Base-by-base conservation (phyloP, 2,888 invertebrate genomes). In the Anticlea derivata region DNA sequence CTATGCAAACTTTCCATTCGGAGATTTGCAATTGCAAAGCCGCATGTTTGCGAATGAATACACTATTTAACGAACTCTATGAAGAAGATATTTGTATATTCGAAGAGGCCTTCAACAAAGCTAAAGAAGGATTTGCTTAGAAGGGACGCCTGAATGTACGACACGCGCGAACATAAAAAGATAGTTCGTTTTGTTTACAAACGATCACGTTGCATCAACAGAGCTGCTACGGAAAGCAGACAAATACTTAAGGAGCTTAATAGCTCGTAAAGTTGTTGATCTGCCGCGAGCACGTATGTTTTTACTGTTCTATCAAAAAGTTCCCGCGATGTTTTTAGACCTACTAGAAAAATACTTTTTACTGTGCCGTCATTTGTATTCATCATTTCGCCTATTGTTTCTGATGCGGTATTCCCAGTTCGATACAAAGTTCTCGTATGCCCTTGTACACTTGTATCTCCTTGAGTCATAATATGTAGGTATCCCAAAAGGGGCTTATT, bases 251-350 rank as follows among this genome's bases (percentile, higher is more conserved):
- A 47, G 38, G 52, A 56, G 46, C 48, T 58, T 60, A 58, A 60
- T 56, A 46, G 60, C 48, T 62, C 60, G 60, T 62, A 62, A 62
- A 62, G 56, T 56, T 55, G 59, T 62, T 55, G 60, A 60, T 58
- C 58, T 44, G 45, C 50, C 48, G 30, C 52, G 52, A 55, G 55
- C 60, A 55, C 60, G 62, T 60, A 53, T 52, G 52, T 41, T 52
- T 58, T 58, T 62, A 62, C 58, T 55, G 54, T 58, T 44, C 48
- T 38, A 45, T 44, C 47, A 7, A 43, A 45, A 56, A 31, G 46
- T 54, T 58, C 49, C 30, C 34, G 47, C 33, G 8, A 30, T 7
- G 54, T 55, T 43, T 53, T 53, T 47, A 54, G 46, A 52, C 38
- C 50, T 44, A 37, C 50, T 34, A 44, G 43, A 10, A 43, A 46